Conservation (phyloP, 2,113 vertebrate species). For the Ramphastos sulfuratus region DNA sequence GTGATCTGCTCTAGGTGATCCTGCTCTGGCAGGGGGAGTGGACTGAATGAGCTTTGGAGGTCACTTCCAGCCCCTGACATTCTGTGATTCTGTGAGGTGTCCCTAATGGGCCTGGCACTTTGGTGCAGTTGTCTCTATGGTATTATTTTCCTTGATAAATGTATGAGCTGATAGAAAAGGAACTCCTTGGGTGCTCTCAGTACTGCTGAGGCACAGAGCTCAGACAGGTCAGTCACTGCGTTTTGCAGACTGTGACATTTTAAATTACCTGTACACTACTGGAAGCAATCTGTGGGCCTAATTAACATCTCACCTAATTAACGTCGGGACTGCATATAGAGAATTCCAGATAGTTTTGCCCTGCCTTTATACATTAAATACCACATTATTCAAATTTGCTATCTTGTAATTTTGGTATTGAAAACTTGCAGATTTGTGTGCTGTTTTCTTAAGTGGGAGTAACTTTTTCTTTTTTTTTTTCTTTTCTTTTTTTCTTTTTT, state of each 20-base stretch:
- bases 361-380: conserved; percentile 66
- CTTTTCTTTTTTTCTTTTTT: conserved; percentile 17
- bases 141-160: conserved; percentile 78
- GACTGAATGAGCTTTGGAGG: too few relatives aligned
- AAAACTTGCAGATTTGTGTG: conserved; percentile 73
- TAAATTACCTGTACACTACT: conserved; percentile 90
- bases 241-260: conserved; percentile 84
- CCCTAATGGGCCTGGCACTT: too few relatives aligned
- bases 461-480: conserved; percentile 61
- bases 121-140: too few relatives aligned
- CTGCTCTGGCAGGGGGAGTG: too few relatives aligned
- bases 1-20: too few relatives aligned
- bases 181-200: conserved; percentile 89
- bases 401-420: conserved; percentile 58
- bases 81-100: too few relatives aligned
- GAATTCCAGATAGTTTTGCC: conserved; percentile 72
- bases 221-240: conserved; percentile 72
- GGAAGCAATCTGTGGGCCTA: conserved; percentile 88
- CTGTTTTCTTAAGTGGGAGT: conserved; percentile 78
- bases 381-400: conserved; percentile 56
- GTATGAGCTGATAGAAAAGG: conserved; percentile 78
- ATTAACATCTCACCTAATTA: conserved; percentile 89
- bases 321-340: conserved; percentile 72
- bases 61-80: too few relatives aligned
- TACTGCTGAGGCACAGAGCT: conserved; percentile 78